Conservation (phyloP, 2,888 invertebrate species). For the Drosophila maculinotata region DNA sequence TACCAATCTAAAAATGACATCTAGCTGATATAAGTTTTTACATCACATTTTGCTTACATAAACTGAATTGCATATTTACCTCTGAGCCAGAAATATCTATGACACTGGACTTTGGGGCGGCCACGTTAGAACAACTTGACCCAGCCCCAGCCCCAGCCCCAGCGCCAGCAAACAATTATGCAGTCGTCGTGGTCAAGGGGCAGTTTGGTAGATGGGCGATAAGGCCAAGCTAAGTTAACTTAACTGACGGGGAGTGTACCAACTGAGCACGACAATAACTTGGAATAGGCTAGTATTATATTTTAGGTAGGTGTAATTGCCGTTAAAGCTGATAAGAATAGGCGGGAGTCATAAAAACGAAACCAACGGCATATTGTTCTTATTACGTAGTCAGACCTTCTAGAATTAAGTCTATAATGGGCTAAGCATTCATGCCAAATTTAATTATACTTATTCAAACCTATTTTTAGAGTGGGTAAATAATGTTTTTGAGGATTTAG, state of each 20-base stretch:
- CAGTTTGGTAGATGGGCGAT: slow-evolving; percentile 66
- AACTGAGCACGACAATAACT: slow-evolving; percentile 42
- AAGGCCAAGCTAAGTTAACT: slow-evolving; percentile 39
- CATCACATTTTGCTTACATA: slow-evolving; percentile 58
- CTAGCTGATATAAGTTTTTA: slow-evolving; percentile 64
- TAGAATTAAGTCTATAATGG: not conserved
- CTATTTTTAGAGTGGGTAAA: too few relatives aligned
- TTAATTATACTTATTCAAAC: not conserved
- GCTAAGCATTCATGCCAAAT: not conserved
- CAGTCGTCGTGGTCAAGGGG: slow-evolving; percentile 61
- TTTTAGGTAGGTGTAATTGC: slow-evolving; percentile 42
- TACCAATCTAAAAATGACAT: slow-evolving; percentile 53
- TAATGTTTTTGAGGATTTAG: too few relatives aligned
- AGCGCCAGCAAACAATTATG: slow-evolving; percentile 14
- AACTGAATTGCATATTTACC: slow-evolving; percentile 35
- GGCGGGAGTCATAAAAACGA: slow-evolving; percentile 21
- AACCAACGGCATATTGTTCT: too few relatives aligned
- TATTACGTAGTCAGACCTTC: not conserved
- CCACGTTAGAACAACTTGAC: slow-evolving; percentile 11
- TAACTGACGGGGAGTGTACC: slow-evolving; percentile 18
- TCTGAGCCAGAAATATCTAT: slow-evolving; percentile 18
- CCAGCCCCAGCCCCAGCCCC: slow-evolving; percentile 10
- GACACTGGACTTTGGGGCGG: slow-evolving; percentile 17
- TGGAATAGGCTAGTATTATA: slow-evolving; percentile 24
- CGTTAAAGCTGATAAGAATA: slow-evolving; percentile 45